Percentiles rank a stretch among this genome's conserved stretches.
Evolutionary conservation across 2,888 invertebrate genomes (phyloP).

Genomic region (Amaurobius ferox): DNA sequence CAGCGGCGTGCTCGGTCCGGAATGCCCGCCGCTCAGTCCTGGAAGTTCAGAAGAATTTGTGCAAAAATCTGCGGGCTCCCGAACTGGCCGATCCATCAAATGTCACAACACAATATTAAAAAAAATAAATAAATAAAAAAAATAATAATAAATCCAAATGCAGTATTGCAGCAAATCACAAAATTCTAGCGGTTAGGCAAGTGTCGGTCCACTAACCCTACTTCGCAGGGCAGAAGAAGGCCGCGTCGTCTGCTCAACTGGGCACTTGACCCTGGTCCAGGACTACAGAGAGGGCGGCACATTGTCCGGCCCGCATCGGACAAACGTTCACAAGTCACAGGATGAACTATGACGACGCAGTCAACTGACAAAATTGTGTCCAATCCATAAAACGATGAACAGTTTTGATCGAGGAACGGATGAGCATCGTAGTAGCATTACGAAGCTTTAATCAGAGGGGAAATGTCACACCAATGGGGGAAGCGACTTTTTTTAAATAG

Average conservation of each 20-base stretch:
- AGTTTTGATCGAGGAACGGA: neutral
- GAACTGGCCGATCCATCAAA: constrained; percentile 65
- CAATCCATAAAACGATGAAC: neutral
- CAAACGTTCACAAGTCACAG: neutral
- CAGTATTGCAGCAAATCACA: neutral
- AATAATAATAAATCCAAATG: neutral
- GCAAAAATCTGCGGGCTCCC: constrained; percentile 52
- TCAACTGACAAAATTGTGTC: constrained; percentile 38
- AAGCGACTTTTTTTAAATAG: neutral
- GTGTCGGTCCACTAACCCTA: constrained; percentile 62
- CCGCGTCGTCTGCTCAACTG: constrained; percentile 31
- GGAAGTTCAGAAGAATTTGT: constrained; percentile 52
- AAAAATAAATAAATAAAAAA: neutral
- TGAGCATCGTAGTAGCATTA: neutral
- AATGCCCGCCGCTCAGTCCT: constrained; percentile 45
- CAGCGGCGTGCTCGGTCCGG: constrained; percentile 49
- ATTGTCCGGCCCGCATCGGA: constrained; percentile 59
- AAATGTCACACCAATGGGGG: neutral
- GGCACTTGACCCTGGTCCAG: neutral
- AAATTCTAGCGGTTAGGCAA: constrained; percentile 36
- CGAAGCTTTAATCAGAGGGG: neutral
- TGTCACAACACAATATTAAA: neutral
- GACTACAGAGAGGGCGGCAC: constrained; percentile 28
- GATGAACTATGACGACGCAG: neutral
- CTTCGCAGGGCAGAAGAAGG: constrained; percentile 39